phyloP scores from a whole-genome alignment of 2,797 vertebrate genomes.

The Diceros bicornis region DNA sequence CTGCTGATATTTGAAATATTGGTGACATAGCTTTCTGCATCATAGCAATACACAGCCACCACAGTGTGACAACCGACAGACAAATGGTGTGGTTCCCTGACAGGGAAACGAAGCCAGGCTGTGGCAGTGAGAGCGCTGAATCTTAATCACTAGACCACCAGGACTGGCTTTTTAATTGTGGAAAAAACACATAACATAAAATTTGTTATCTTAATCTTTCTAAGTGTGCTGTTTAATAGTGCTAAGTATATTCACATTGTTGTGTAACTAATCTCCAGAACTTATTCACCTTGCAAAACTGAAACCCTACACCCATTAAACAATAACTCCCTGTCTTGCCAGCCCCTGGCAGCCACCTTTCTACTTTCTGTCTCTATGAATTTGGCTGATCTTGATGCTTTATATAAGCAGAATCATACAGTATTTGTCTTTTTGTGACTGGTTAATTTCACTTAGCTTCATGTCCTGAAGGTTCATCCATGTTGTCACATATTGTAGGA shows the following conservation, averaged over 20 bases:
- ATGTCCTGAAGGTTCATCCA: not conserved
- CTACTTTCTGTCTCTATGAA: not conserved
- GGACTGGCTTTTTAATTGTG: not conserved
- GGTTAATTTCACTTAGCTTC: not conserved
- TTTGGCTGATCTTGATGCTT: not conserved
- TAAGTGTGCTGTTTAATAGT: not conserved
- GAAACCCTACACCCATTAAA: not conserved
- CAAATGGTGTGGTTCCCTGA: too few species aligned
- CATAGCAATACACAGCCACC: too few species aligned
- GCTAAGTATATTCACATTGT: not conserved
- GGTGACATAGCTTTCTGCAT: too few species aligned
- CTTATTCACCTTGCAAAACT: not conserved
- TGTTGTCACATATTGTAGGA: not conserved
- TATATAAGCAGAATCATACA: not conserved
- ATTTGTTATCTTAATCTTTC: not conserved
- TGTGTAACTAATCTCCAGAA: not conserved
- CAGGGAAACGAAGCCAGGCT: too few species aligned
- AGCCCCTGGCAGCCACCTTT: not conserved
- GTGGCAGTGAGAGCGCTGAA: too few species aligned
- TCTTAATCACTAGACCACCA: too few species aligned
- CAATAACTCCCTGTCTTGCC: not conserved
- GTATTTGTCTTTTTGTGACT: slow-evolving; percentile 5
- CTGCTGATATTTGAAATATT: too few species aligned
- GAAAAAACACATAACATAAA: not conserved
- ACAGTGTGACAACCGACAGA: too few species aligned